Percentiles rank a stretch among this genome's conserved stretches.
phyloP scores from a whole-genome alignment of 2,113 vertebrate species.

The Cheilinus undulatus region DNA sequence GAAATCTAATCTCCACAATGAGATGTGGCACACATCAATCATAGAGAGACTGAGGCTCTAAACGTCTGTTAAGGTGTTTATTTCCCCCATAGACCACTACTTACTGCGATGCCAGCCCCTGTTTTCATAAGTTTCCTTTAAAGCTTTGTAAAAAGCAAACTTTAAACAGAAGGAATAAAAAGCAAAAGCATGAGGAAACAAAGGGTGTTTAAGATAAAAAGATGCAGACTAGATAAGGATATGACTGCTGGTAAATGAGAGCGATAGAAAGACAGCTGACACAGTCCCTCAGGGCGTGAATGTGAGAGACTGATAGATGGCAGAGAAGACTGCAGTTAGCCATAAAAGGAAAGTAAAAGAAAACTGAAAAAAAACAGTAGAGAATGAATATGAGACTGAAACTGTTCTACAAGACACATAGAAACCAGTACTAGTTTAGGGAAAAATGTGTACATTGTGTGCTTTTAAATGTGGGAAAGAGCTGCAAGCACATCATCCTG shows the following conservation, averaged over 20 bases:
- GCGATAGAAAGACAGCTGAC: conserved; percentile 11
- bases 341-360: background rate
- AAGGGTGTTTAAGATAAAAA: background rate
- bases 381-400: background rate
- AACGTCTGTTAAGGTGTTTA: conserved; percentile 8
- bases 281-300: conserved; percentile 30
- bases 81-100: background rate
- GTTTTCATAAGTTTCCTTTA: conserved; percentile 20
- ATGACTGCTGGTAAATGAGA: conserved; percentile 21
- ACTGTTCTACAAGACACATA: background rate
- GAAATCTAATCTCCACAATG: conserved; percentile 9
- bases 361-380: background rate
- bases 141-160: conserved; percentile 14
- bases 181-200: background rate
- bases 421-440: background rate
- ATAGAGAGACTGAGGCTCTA: background rate
- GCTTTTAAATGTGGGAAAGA: background rate
- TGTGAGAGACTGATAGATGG: conserved; percentile 41
- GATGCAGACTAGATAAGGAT: background rate
- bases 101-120: background rate
- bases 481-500: background rate
- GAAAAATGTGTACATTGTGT: background rate
- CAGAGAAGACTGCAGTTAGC: conserved; percentile 13
- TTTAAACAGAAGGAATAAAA: conserved; percentile 11
- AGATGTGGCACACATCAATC: conserved; percentile 27